phyloP scores from a whole-genome alignment of 2,797 vertebrate genomes.

The Buphagus erythrorhynchus region DNA sequence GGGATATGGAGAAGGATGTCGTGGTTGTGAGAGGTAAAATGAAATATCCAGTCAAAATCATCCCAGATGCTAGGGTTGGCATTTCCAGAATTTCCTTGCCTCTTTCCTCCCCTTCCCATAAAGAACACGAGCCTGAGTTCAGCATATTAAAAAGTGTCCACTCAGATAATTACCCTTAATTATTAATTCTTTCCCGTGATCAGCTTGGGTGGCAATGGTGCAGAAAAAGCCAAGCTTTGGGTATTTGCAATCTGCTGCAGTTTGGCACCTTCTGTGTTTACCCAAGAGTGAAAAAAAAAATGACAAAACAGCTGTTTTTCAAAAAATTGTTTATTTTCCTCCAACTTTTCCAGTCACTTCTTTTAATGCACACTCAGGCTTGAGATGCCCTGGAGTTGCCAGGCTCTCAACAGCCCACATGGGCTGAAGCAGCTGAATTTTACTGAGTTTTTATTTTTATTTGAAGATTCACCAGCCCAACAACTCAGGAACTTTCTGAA shows the following conservation, averaged over 20 bases:
- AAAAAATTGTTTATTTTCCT: background rate
- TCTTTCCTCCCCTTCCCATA: background rate
- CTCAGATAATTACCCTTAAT: conserved; percentile 46
- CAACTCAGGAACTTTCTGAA: background rate
- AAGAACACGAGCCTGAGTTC: background rate
- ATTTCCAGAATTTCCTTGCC: background rate
- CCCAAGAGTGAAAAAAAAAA: background rate
- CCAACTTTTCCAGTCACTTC: conserved; percentile 9
- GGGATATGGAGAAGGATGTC: background rate
- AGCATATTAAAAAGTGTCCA: conserved; percentile 28
- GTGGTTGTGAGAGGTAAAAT: background rate
- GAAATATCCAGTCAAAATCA: conserved; percentile 1
- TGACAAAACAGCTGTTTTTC: conserved; percentile 13
- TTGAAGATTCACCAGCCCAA: background rate
- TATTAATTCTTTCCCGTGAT: conserved; percentile 27
- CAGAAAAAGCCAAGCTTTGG: conserved; percentile 1
- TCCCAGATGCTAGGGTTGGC: background rate
- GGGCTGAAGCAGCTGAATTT: background rate
- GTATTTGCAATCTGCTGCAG: background rate
- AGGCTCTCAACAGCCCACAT: background rate
- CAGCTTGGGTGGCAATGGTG: conserved; percentile 20
- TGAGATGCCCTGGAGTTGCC: background rate
- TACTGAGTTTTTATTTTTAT: background rate
- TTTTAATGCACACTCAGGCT: background rate
- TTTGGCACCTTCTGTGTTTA: background rate